Conservation (phyloP, 2,888 invertebrate genomes). For the Andrena praecox region DNA sequence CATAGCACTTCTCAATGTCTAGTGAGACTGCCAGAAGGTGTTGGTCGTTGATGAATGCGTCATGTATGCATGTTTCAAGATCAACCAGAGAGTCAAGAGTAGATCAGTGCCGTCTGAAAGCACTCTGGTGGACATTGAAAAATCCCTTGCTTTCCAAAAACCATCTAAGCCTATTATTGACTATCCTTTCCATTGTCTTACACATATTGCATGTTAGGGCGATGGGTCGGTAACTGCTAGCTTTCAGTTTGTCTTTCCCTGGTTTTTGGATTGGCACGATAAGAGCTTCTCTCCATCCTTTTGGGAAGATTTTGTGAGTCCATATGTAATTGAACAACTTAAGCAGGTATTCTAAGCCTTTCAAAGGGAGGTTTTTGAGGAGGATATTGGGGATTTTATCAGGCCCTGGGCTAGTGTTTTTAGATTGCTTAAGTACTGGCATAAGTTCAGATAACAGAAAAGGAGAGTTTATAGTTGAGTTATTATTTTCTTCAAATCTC, state of each 20-base stretch:
- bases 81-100: constrained; percentile 38
- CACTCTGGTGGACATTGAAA: constrained; percentile 35
- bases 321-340: constrained; percentile 36
- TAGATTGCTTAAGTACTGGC: neutral
- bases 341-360: constrained; percentile 4
- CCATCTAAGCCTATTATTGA: constrained; percentile 49
- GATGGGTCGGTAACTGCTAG: constrained; percentile 52
- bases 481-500: neutral
- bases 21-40: constrained; percentile 21
- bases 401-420: constrained; percentile 52
- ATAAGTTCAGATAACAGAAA: neutral
- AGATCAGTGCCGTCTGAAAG: constrained; percentile 43
- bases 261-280: constrained; percentile 49
- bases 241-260: constrained; percentile 32
- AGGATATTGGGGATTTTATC: constrained; percentile 58
- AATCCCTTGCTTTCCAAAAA: constrained; percentile 45
- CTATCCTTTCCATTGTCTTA: constrained; percentile 49
- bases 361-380: constrained; percentile 25
- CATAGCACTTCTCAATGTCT: too few relatives aligned
- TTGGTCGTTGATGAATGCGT: constrained; percentile 45
- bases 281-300: constrained; percentile 40
- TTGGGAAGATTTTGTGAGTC: constrained; percentile 22
- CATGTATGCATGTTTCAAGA: constrained; percentile 44
- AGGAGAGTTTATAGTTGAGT: neutral
- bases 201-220: constrained; percentile 50